Evolutionary conservation across 1,140 invertebrate genomes (phyloP), one percentile per base, ranked within the genome.

Genomic region (Hormaphis cornu): DNA sequence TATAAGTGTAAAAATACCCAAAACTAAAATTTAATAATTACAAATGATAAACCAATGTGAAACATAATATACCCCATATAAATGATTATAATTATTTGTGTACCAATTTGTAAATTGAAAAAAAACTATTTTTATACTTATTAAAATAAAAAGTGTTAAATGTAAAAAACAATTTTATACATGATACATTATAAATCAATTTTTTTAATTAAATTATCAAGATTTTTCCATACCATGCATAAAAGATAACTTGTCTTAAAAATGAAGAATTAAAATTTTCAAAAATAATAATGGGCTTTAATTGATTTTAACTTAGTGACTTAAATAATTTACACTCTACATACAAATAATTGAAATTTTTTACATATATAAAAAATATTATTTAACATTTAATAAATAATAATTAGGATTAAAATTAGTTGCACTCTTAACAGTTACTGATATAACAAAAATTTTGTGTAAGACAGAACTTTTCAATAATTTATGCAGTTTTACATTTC

Each of bases 1-100:
- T n/a, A n/a, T n/a, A n/a, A n/a, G 33, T 56, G 20, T 56, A 33
- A 56, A 40, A 24, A 56, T 37, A 56, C 33, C 54, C 54, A 56
- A 37, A 56, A 56, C 12, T 56, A 56, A 37, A 37, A 56, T 56
- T 2, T 35, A 22, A 37, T 22, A 14, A 37, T 16, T 37, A 22
- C n/a, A 37, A 24, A 16, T 56, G 5, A 56, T 22, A 56, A 37
- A 30, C 33, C 33, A 56, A 37, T 37, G 30, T 56, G 20, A 56
- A 56, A 24, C n/a, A 37, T 35, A n/a, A n/a, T n/a, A n/a, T n/a
- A n/a, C n/a, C n/a, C n/a, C n/a, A 35, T n/a, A 56, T 35, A 12
- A 16, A 30, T 35, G n/a, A 24, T 18, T 20, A 33, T 33, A 33
- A 54, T 5, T 52, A 54, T 6, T 54, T 56, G 50, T 53, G 50